These are phyloP conservation scores for Jacana jacana DNA, from an alignment of 2,113 vertebrate genomes.

Conservation along the genomic window DNA sequence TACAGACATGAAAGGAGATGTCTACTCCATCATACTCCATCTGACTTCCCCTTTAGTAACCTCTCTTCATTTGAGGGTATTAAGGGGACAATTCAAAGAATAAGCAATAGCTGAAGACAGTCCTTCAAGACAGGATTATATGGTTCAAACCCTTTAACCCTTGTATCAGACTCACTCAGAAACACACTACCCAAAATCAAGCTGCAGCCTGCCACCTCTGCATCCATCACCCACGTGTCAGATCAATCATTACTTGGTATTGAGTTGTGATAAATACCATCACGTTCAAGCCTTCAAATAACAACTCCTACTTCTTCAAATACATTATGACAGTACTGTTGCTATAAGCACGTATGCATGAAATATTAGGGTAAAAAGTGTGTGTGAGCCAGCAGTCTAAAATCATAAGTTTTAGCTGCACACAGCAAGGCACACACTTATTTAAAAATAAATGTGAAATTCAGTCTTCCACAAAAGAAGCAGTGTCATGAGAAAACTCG, in stretches of 20 bases:
- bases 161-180: neutral
- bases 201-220: neutral
- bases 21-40: neutral
- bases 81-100: neutral
- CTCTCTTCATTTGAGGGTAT: neutral
- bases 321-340: neutral
- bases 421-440: slow-evolving; percentile 25
- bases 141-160: neutral
- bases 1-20: neutral
- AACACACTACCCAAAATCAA: neutral
- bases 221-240: neutral
- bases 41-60: neutral
- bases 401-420: neutral
- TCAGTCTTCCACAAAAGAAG: slow-evolving; percentile 72
- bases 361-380: neutral
- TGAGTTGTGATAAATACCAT: slow-evolving; percentile 30
- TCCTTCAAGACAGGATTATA: neutral
- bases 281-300: neutral
- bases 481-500: slow-evolving; percentile 76
- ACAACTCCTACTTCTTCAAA: neutral
- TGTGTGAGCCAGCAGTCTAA: slow-evolving; percentile 18
- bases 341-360: slow-evolving; percentile 18
- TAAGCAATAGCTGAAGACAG: neutral
- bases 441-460: slow-evolving; percentile 68
- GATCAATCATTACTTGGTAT: neutral